phyloP scores from a whole-genome alignment of 1,140 invertebrate species.

The Drosophila willistoni region DNA sequence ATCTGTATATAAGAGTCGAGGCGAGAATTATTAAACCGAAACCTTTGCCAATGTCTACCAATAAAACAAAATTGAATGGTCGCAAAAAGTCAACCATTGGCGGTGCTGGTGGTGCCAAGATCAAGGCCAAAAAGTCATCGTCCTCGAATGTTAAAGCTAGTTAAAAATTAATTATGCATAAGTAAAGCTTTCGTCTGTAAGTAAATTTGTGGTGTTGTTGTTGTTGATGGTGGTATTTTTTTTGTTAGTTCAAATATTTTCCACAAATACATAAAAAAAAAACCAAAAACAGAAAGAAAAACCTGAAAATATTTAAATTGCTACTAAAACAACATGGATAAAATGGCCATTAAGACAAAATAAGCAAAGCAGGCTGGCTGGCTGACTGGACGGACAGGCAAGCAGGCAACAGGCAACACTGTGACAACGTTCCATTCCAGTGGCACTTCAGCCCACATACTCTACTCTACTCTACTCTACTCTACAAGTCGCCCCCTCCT shows the following conservation, averaged over 20 bases:
- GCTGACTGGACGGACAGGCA: constrained; percentile 23
- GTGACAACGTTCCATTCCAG: constrained; percentile 66
- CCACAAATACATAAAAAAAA: constrained; percentile 50
- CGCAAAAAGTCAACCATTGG: constrained; percentile 87
- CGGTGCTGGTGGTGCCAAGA: constrained; percentile 86
- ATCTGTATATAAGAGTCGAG: constrained; percentile 83
- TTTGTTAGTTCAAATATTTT: constrained; percentile 4
- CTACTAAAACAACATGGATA: constrained; percentile 57
- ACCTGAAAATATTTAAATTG: constrained; percentile 74
- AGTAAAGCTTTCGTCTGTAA: background rate
- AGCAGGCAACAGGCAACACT: constrained; percentile 41
- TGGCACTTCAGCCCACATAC: constrained; percentile 55
- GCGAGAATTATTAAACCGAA: constrained; percentile 71
- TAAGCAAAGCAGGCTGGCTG: constrained; percentile 43
- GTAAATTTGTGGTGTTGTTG: background rate
- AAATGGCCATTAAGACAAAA: constrained; percentile 69
- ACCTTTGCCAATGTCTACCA: constrained; percentile 54
- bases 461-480: background rate
- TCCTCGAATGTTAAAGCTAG: constrained; percentile 43
- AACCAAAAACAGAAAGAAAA: constrained; percentile 22
- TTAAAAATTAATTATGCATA: background rate
- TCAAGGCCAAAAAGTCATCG: constrained; percentile 60
- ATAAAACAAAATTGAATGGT: constrained; percentile 75
- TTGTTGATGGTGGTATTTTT: background rate
- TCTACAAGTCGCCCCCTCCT: background rate